Conservation (phyloP, 2,113 vertebrate genomes). For the Bettongia penicillata region DNA sequence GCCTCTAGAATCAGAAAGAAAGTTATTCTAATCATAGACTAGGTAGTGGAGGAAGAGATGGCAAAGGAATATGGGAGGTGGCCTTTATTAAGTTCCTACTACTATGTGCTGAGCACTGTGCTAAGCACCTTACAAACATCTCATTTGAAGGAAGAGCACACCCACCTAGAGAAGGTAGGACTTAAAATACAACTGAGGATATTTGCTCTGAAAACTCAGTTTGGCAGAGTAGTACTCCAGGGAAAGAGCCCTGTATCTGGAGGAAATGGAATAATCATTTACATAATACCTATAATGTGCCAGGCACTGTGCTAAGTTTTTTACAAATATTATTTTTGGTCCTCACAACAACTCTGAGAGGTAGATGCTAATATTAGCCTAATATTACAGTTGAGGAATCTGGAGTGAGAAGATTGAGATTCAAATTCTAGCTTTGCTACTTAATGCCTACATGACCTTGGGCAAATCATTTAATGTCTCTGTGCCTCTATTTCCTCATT, state of each 20-base stretch:
- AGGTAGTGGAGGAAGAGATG: neutral
- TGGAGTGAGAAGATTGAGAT: neutral
- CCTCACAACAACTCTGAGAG: neutral
- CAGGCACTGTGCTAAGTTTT: neutral
- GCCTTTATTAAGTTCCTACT: neutral
- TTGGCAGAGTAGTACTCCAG: neutral
- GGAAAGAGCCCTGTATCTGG: neutral
- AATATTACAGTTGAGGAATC: neutral
- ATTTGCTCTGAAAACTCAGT: neutral
- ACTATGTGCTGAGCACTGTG: neutral
- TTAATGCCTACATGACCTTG: neutral
- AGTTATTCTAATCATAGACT: neutral
- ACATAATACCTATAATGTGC: neutral
- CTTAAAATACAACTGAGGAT: neutral
- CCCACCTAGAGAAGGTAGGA: neutral
- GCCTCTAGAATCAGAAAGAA: neutral
- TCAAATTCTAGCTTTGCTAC: neutral
- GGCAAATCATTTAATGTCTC: neutral
- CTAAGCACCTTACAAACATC: neutral
- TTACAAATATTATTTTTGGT: neutral
- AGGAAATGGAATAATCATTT: neutral
- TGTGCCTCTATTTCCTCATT: neutral
- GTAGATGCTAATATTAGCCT: neutral
- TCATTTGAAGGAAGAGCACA: neutral
- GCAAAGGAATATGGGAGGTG: neutral